Evolutionary conservation across 2,888 invertebrate species (phyloP).

Genomic region (Automeris io): DNA sequence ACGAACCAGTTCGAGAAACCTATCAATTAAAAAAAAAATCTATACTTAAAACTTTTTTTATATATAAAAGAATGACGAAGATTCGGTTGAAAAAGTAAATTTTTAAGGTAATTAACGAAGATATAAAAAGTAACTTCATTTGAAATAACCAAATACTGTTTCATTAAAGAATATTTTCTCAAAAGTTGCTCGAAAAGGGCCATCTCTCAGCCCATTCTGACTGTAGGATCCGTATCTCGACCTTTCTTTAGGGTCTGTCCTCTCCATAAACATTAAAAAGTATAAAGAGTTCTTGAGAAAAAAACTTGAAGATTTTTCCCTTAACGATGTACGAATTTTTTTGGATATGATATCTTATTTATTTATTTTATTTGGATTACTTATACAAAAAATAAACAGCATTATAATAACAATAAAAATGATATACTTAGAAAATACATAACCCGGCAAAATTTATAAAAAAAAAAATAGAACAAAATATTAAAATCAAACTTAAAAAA

Average conservation of each 20-base stretch:
- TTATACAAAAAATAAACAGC: background rate
- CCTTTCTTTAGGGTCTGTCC: constrained; percentile 38
- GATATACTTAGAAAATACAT: too few relatives aligned
- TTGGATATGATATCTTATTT: constrained; percentile 24
- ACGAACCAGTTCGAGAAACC: too few relatives aligned
- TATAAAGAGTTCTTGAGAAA: constrained; percentile 52
- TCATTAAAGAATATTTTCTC: constrained; percentile 6
- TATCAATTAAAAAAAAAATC: too few relatives aligned
- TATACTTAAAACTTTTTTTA: too few relatives aligned
- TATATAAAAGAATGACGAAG: too few relatives aligned
- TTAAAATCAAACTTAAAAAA: too few relatives aligned
- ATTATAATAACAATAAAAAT: too few relatives aligned
- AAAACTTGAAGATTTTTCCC: constrained; percentile 43
- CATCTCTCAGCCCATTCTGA: constrained; percentile 12
- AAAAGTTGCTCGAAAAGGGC: constrained; percentile 5
- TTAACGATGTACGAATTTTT: constrained; percentile 2
- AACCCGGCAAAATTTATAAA: too few relatives aligned
- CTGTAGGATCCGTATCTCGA: constrained; percentile 24
- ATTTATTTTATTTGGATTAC: background rate
- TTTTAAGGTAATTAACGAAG: background rate
- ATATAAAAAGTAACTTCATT: constrained; percentile 1
- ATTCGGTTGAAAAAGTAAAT: background rate
- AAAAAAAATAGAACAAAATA: too few relatives aligned
- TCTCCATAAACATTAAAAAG: constrained; percentile 51
- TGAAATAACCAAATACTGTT: constrained; percentile 1